phyloP scores from a whole-genome alignment of 2,113 vertebrate species.

The Chamaea fasciata region DNA sequence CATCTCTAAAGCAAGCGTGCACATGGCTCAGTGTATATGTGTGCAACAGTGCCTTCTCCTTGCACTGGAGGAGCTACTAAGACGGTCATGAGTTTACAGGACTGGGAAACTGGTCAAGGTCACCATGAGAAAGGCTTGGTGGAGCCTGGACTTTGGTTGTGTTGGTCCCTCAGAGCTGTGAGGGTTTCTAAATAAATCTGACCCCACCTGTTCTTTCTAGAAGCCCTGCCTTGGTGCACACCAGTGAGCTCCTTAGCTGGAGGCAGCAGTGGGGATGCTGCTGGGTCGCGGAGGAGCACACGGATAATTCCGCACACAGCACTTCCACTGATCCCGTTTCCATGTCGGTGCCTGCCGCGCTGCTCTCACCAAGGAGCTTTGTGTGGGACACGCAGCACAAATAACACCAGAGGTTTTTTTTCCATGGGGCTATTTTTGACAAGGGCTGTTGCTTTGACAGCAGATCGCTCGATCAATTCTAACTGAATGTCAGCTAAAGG shows the following conservation, averaged over 20 bases:
- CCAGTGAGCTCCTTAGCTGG: constrained; percentile 1
- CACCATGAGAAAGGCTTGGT: neutral
- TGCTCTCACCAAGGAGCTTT: neutral
- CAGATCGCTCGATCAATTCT: constrained; percentile 53
- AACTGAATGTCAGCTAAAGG: constrained; percentile 43
- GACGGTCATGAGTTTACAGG: neutral
- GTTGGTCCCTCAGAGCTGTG: neutral
- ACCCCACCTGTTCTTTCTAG: neutral
- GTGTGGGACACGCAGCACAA: neutral
- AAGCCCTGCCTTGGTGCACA: constrained; percentile 16
- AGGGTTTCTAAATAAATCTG: constrained; percentile 13
- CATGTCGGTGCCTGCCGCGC: rapidly evolving
- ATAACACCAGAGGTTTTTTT: constrained; percentile 33
- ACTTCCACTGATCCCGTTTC: neutral
- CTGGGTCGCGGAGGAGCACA: neutral
- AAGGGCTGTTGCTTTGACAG: constrained; percentile 9
- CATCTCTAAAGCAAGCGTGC: neutral
- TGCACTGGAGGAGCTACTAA: neutral
- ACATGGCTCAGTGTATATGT: neutral
- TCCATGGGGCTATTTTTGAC: constrained; percentile 47
- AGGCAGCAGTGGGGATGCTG: neutral
- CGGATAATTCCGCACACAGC: neutral
- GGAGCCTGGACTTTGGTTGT: neutral
- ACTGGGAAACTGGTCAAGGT: neutral
- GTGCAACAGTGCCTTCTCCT: neutral